Base-by-base conservation (phyloP, 2,888 invertebrate species). In the Eupithecia centaureata region DNA sequence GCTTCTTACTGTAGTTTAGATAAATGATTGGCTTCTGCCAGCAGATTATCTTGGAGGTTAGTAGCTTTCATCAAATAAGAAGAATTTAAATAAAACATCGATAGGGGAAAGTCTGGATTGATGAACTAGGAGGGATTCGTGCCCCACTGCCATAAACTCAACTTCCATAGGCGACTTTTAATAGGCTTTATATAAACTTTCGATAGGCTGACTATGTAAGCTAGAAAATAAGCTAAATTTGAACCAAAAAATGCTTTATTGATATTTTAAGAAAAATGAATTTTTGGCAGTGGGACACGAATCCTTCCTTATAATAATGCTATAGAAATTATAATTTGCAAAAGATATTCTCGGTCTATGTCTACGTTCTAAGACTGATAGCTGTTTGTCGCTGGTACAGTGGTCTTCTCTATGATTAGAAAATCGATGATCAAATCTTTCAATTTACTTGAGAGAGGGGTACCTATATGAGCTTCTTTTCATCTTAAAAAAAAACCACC, bases 1-100 rank as follows among this genome's bases (percentile, higher is more conserved):
- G 63, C 66, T 70, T 51, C 65, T 66, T 60, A 57, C 65, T 25
- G 57, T 27, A 42, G 7, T 35, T 33, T 38, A 62, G 18, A 60
- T 61, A 64, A 51, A 68, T 73, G 66, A 71, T 2, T 42, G 47
- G 47, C 22, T 68, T 66, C 66, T 52, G 7, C 27, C 52, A 13
- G 27, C 27, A 15, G 52, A 27, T 52, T 27, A 13, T 52, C 47
- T 47, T 1, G 47, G 42, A 10, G 47, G 12, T 47, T 12, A 0
- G 13, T 2, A 35, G n/a, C 47, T 47, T 47, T 2, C 0, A 3
- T 18, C 8, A 42, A 18, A 18, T 0, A 42, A 42, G 18, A n/a
- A 42, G 42, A n/a, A n/a, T n/a, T n/a, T n/a, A n/a, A n/a, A n/a
- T n/a, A n/a, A n/a, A n/a, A n/a, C n/a, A n/a, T n/a, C n/a, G n/a